These are phyloP conservation scores for Pseudococcus longispinus DNA, from an alignment of 2,888 invertebrate species.

Conservation along the genomic window DNA sequence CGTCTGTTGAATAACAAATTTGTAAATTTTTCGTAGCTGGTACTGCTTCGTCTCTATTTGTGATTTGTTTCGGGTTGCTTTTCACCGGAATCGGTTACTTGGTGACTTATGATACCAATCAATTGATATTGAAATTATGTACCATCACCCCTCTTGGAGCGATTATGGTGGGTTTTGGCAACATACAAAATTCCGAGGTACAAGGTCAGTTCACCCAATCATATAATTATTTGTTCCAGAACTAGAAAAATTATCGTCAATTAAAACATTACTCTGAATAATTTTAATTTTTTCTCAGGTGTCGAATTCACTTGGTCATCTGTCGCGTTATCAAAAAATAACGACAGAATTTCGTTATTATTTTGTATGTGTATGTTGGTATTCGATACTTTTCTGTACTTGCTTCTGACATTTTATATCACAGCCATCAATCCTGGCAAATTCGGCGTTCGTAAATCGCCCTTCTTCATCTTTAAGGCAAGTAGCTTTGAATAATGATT, in stretches of 20 bases:
- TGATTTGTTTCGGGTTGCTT: not conserved
- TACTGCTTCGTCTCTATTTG: not conserved
- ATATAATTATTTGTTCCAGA: not conserved
- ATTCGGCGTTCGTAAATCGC: conserved; percentile 45
- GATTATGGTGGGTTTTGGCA: not conserved
- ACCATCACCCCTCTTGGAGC: not conserved
- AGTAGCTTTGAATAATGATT: not conserved
- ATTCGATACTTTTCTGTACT: conserved; percentile 30
- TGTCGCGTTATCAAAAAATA: not conserved
- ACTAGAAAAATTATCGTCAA: not conserved
- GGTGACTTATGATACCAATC: not conserved
- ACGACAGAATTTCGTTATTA: not conserved
- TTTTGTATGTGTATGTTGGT: conserved; percentile 8
- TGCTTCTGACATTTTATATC: conserved; percentile 10
- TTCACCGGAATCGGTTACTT: not conserved
- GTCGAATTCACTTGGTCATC: not conserved
- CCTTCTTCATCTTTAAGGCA: conserved; percentile 31
- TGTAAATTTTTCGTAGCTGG: not conserved
- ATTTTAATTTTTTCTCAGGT: not conserved
- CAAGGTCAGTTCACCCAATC: not conserved
- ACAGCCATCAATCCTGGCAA: conserved; percentile 33
- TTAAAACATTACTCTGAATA: not conserved
- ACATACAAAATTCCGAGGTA: not conserved
- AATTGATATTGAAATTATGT: not conserved
- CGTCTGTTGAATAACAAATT: not conserved